Evolutionary conservation across 2,797 vertebrate species (phyloP), one percentile per base, ranked within the genome.

Genomic region (Acanthopagrus latus): DNA sequence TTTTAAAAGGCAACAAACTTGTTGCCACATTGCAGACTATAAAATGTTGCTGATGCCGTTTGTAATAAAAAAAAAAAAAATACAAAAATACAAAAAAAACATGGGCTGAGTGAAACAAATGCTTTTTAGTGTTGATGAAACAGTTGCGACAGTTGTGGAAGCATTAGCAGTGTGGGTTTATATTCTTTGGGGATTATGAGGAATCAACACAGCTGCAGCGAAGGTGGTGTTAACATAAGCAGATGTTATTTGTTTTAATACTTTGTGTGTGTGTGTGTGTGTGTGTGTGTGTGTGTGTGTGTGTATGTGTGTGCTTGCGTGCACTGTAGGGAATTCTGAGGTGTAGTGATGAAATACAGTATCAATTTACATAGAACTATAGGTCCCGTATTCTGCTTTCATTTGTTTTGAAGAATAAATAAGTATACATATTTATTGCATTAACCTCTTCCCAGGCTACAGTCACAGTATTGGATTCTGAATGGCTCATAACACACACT

Each of bases 181-280:
- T 88, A 82, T 72, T 88, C 90, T 80, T 52, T 5, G 43, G 87
- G 92, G 92, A 92, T 92, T 92, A 89, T 80, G 70, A 77, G 71
- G 78, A 90, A 84, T 86, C 88, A 88, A 77, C 90, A 90, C 93
- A 92, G 91, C 89, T 93, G 91, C 81, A 82, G 80, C 27, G 67
- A 88, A 91, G 89, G 84, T 83, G 84, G 78, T 73, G 81, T 85
- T 90, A 89, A 88, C 86, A 76, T 59, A 75, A 86, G 91, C 92
- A 93, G 92, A 92, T 92, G 91, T 83, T 92, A 86, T 93, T 92
- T 93, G 86, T 91, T 92, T 91, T 91, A 88, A 79, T 88, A 80
- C 82, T 77, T 70, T 43, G 63, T 4, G 27, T 7, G 68, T 56
- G 21, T 33, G 64, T 3, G 21, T 9, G 69, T 33, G 64, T 3